phyloP scores from a whole-genome alignment of 2,888 invertebrate species.

The Flexamia atlantica region DNA sequence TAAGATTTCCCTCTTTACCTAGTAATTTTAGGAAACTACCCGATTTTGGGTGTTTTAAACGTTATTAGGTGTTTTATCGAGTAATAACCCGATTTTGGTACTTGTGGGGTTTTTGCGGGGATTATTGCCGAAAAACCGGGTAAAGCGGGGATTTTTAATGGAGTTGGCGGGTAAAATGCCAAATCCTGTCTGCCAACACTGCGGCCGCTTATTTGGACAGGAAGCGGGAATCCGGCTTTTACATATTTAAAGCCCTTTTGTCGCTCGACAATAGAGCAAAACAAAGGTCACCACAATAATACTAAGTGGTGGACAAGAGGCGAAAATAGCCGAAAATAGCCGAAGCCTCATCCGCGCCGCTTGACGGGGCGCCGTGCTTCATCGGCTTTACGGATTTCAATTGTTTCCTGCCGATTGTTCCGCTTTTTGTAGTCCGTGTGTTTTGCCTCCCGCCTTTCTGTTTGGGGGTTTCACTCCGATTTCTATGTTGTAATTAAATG shows the following conservation, averaged over 20 bases:
- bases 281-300: slow-evolving; percentile 56
- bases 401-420: slow-evolving; percentile 53
- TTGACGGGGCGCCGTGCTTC: slow-evolving; percentile 33
- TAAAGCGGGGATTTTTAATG: too few species aligned
- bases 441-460: slow-evolving; percentile 36
- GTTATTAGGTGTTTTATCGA: too few species aligned
- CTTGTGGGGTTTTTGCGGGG: too few species aligned
- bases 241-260: slow-evolving; percentile 56
- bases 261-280: slow-evolving; percentile 47
- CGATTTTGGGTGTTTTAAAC: too few species aligned
- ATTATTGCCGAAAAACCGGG: too few species aligned
- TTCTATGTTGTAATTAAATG: slow-evolving; percentile 39
- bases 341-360: slow-evolving; percentile 12
- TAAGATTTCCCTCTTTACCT: too few species aligned
- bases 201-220: slow-evolving; percentile 23
- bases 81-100: too few species aligned
- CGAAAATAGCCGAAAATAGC: slow-evolving; percentile 50
- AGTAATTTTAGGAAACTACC: too few species aligned
- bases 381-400: slow-evolving; percentile 50
- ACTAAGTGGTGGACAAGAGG: slow-evolving; percentile 53
- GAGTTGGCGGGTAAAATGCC: too few species aligned
- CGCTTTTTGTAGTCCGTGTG: slow-evolving; percentile 52
- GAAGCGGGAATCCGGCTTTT: slow-evolving; percentile 53
- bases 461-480: background rate
- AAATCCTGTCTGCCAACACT: too few species aligned